Conservation (phyloP, 1,140 invertebrate species). For the Anthonomus grandis region DNA sequence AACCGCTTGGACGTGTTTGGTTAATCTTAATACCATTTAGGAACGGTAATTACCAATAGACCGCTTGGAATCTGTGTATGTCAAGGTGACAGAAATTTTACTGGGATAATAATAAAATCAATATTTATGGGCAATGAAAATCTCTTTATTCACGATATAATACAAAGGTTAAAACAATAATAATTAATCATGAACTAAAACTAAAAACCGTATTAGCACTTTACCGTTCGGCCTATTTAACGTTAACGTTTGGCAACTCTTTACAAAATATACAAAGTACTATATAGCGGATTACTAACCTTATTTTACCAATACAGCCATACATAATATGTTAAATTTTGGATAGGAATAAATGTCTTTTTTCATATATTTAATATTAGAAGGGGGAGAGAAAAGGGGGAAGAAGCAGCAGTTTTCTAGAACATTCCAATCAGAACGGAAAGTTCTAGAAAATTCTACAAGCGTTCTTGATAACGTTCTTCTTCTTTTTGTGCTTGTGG, state of each 20-base stretch:
- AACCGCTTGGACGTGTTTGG: too few species aligned
- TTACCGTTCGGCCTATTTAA: conserved; percentile 46
- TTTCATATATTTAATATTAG: neutral
- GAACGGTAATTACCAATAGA: too few species aligned
- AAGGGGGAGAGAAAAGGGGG: neutral
- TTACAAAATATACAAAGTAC: conserved; percentile 23
- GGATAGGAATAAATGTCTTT: neutral
- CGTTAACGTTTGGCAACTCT: conserved; percentile 23
- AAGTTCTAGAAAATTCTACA: conserved; percentile 55
- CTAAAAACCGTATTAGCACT: conserved; percentile 46
- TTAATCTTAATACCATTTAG: too few species aligned
- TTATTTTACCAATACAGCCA: conserved; percentile 8
- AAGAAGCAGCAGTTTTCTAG: neutral
- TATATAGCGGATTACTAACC: neutral
- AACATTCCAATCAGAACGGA: neutral
- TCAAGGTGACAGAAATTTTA: too few species aligned
- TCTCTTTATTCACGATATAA: too few species aligned
- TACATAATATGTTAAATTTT: neutral
- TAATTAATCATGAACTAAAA: conserved; percentile 8
- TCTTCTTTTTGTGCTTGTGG: conserved; percentile 55
- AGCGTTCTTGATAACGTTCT: conserved; percentile 61
- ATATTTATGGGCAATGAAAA: too few species aligned
- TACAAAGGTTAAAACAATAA: too few species aligned
- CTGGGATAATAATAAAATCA: too few species aligned
- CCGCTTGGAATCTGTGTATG: too few species aligned